phyloP scores from a whole-genome alignment of 2,113 vertebrate species.

The Acrocephalus arundinaceus region DNA sequence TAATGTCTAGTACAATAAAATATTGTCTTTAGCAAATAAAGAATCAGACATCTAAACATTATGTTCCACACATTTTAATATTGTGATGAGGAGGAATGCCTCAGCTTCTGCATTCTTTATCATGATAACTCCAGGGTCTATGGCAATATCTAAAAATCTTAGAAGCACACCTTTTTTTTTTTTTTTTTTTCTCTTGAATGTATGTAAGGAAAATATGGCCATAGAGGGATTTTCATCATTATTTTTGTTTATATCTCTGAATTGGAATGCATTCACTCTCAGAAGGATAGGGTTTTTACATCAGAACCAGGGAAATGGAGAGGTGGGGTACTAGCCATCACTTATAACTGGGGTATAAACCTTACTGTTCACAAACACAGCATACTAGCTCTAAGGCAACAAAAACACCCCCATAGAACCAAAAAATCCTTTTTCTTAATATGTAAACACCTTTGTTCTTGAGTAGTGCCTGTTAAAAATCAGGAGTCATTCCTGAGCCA shows the following conservation, averaged over 20 bases:
- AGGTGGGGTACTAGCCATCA: background rate
- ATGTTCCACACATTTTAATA: background rate
- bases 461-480: background rate
- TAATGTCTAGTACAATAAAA: background rate
- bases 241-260: background rate
- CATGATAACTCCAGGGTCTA: background rate
- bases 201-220: background rate
- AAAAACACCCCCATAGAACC: rapidly evolving
- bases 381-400: background rate
- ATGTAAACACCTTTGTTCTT: background rate
- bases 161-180: background rate
- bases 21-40: background rate
- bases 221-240: background rate
- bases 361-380: background rate
- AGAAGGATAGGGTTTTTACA: background rate
- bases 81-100: background rate
- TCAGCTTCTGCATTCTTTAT: background rate
- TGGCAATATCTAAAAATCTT: background rate
- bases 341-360: background rate
- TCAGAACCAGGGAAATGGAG: background rate
- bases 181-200: background rate
- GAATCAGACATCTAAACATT: background rate
- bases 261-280: background rate
- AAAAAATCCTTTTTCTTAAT: background rate
- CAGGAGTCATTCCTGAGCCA: background rate